Evolutionary conservation across 2,888 invertebrate species (phyloP).

Genomic region (Cenopis cana): DNA sequence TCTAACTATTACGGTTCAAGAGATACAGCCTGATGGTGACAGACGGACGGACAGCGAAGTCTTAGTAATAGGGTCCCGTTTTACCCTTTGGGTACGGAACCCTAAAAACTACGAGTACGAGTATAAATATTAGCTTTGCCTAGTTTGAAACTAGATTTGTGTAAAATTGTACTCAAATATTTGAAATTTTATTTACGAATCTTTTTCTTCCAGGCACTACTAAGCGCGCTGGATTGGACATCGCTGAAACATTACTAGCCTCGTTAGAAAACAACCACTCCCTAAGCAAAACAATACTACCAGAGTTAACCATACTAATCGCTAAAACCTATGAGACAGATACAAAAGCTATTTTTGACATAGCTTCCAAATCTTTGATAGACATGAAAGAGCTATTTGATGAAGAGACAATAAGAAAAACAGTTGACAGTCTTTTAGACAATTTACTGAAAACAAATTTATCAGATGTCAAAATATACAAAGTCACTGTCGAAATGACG

Average conservation of each 20-base stretch:
- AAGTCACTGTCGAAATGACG: constrained; percentile 44
- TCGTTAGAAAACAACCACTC: constrained; percentile 59
- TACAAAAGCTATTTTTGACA: constrained; percentile 51
- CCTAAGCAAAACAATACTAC: constrained; percentile 55
- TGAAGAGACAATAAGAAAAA: constrained; percentile 41
- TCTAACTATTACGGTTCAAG: no score
- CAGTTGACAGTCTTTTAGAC: constrained; percentile 46
- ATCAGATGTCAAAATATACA: constrained; percentile 45
- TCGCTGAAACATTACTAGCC: constrained; percentile 56
- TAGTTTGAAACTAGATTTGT: no score
- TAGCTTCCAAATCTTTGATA: constrained; percentile 52
- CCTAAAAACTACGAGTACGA: no score
- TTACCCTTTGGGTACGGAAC: no score
- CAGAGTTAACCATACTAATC: constrained; percentile 53
- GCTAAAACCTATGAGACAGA: constrained; percentile 51
- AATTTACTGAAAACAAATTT: constrained; percentile 35
- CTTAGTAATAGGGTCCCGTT: no score
- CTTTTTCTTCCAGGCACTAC: constrained; percentile 57
- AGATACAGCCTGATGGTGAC: no score
- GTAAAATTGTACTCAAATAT: no score
- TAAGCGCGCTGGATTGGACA: constrained; percentile 57
- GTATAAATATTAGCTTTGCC: no score
- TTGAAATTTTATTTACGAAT: no score
- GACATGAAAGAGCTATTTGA: constrained; percentile 63
- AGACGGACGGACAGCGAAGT: no score